Evolutionary conservation across 64 coral and sea anemone genomes (phyloP), one percentile per base, ranked within the genome.

Genomic region (Montipora capricornis): DNA sequence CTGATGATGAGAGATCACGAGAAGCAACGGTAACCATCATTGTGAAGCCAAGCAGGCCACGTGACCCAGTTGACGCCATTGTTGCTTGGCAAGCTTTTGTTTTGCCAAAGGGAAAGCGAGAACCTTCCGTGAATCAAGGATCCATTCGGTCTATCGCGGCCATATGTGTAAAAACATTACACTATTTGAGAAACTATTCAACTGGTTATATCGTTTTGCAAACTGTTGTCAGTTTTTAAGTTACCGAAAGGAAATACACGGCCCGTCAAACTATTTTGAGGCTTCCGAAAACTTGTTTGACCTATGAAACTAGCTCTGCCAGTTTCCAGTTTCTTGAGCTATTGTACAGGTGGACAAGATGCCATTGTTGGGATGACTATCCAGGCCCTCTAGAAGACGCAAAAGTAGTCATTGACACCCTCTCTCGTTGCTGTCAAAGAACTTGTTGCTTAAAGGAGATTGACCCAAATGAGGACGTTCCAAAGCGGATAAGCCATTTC

Each of bases 1-100:
- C 46, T 86, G 24, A 64, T 52, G 82, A 86, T n/a, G 64, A 86
- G 81, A 20, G 8, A 73, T 12, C 61, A 71, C 49, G 29, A 24
- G 5, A 26, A 14, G 15, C 16, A 9, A 44, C 29, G 47, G 14
- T 47, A 55, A 8, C 7, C 69, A 6, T 29, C 61, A 3, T 66
- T 66, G 62, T 67, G 15, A 13, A 67, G 62, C 10, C 11, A 8
- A 37, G 22, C 9, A n/a, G n/a, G 17, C 29, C 37, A 47, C 9
- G 13, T 44, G 60, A 71, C 46, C 66, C 44, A 86, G 19, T 17
- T 47, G 58, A 86, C 2, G 44, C 66, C 44, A 20, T 49, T 5
- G 64, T 3, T 71, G 10, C 82, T 49, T 71, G 19, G 46, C 44
- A 20, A 86, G 6, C 47, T 8, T 11, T 0, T 19, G 8, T 10